Evolutionary conservation across 2,888 invertebrate species (phyloP), one percentile per base, ranked within the genome.

Genomic region (Agrotis clavis): DNA sequence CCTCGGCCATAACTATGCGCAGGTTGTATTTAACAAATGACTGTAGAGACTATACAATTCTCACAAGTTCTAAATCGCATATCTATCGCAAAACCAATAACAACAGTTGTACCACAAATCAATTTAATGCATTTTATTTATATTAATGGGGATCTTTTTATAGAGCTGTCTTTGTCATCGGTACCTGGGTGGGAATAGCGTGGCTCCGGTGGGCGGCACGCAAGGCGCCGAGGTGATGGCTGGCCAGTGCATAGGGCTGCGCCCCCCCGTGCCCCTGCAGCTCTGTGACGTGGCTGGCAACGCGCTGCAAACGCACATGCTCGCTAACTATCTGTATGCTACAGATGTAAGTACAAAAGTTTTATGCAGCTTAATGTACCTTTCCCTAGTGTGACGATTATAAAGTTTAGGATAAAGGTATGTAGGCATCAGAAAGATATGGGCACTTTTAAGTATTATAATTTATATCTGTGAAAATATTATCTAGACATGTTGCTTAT

Each of bases 261-360:
- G 94, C 25, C 93, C 94, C 14, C 89, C 93, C 86, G 97, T 98
- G 62, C 97, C 97, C 41, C 91, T 98, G 67, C 97, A 98, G 91
- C 96, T 99, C 47, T 98, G 98, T 96, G 99, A 99, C 92, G 97
- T 99, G 68, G 98, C 98, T 59, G 99, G 99, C 25, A 97, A 97
- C 80, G 97, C 98, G 51, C 94, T 98, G 16, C 96, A 97, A 61
- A 98, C 98, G 13, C 96, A 97, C 74, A 98, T 99, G 98, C 95
- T 99, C 57, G 97, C 97, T 83, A 98, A 98, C 92, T 98, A 98
- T 88, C 92, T 98, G 62, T 98, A 97, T 87, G 97, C 97, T 62
- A 97, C 97, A 63, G 97, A 98, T 92, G 98, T 98, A 94, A 96
- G 97, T 56, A 13, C n/a, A 41, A 41, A 41, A 41, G 41, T 11